phyloP scores from a whole-genome alignment of 2,113 vertebrate species.

The Muntiacus muntjak region DNA sequence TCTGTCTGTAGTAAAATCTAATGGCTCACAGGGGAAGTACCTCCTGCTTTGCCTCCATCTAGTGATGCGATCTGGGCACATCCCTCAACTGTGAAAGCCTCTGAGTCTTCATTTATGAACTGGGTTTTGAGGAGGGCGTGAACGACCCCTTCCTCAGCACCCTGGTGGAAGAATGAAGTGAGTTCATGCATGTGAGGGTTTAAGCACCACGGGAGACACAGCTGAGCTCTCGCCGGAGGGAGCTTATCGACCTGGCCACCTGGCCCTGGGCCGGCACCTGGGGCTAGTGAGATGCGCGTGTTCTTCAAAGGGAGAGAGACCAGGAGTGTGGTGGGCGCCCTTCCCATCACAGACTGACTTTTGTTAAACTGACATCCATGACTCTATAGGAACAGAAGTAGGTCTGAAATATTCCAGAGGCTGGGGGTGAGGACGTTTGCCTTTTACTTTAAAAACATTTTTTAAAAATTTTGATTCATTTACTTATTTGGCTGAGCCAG shows the following conservation, averaged over 20 bases:
- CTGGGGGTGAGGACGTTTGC: neutral
- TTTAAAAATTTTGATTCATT: no score
- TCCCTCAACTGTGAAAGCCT: neutral
- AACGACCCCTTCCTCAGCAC: neutral
- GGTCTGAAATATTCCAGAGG: neutral
- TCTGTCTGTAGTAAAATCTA: neutral
- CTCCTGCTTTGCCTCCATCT: neutral
- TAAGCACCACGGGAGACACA: neutral
- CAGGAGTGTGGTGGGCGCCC: neutral
- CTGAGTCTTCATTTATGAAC: neutral
- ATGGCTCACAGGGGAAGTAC: fast-evolving
- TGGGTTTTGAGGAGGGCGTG: neutral
- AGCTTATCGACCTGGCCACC: neutral
- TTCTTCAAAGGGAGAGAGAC: neutral
- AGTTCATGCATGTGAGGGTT: neutral
- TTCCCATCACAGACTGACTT: neutral
- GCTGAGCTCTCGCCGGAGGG: neutral
- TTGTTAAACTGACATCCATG: neutral
- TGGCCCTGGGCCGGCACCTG: neutral
- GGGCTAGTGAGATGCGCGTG: neutral
- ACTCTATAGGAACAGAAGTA: neutral
- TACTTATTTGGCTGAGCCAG: neutral
- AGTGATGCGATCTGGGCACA: fast-evolving
- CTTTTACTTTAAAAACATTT: neutral
- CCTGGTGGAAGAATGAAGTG: neutral